phyloP scores from a whole-genome alignment of 2,888 invertebrate genomes.

The Monopis laevigella region DNA sequence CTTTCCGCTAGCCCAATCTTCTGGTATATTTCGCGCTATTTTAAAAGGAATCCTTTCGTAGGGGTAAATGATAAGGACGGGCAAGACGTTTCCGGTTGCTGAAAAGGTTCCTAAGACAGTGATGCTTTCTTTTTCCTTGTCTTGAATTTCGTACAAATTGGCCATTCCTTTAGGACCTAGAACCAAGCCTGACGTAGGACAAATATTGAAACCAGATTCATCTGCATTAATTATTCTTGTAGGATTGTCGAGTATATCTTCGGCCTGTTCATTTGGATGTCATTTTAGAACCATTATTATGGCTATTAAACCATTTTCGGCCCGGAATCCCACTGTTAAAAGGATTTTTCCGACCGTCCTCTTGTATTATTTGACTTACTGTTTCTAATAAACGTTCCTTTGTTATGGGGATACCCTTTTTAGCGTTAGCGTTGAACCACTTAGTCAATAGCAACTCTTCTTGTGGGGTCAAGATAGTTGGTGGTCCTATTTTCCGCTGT shows the following conservation, averaged over 20 bases:
- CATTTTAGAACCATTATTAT: constrained; percentile 1
- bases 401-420: constrained; percentile 1
- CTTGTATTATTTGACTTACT: constrained; percentile 12
- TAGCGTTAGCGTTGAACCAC: neutral
- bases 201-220: constrained; percentile 3
- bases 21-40: constrained; percentile 14
- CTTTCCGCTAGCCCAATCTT: constrained; percentile 15
- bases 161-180: constrained; percentile 8
- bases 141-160: constrained; percentile 10
- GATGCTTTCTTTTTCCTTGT: constrained; percentile 13
- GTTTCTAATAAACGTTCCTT: neutral
- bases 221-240: constrained; percentile 11
- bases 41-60: constrained; percentile 13
- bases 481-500: constrained; percentile 13
- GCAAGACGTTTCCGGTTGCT: constrained; percentile 13
- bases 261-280: too few species aligned
- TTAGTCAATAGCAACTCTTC: neutral
- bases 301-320: constrained; percentile 13
- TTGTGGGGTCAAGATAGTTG: constrained; percentile 2
- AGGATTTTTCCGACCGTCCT: constrained; percentile 11
- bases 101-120: constrained; percentile 9
- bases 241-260: constrained; percentile 8
- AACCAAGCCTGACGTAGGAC: constrained; percentile 9
- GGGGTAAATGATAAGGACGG: neutral
- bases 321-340: constrained; percentile 12